Conservation (phyloP, 2,888 invertebrate genomes). For the Beris morrisii region DNA sequence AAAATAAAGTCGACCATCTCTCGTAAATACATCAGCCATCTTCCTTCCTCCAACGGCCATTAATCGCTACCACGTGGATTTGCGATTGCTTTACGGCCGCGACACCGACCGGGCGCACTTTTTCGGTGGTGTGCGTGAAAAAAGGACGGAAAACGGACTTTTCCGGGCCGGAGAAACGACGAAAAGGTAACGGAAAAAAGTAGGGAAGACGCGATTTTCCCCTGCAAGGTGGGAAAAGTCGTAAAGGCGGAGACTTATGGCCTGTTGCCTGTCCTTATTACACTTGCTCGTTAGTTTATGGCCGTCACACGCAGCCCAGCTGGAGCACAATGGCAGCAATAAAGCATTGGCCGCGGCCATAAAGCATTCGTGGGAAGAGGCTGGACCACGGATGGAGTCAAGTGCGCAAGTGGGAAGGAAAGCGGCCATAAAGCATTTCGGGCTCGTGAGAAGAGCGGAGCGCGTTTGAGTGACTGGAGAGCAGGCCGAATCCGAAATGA, state of each 20-base stretch:
- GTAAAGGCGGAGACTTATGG: conserved; percentile 50
- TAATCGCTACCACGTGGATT: conserved; percentile 14
- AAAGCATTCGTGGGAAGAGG: conserved; percentile 52
- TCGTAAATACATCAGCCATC: too few species aligned
- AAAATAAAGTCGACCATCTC: conserved; percentile 37
- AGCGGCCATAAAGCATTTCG: conserved; percentile 36
- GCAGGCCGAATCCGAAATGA: conserved; percentile 26
- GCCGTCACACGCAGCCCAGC: conserved; percentile 28
- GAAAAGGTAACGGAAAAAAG: conserved; percentile 10
- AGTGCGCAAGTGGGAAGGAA: conserved; percentile 39
- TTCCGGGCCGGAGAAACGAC: background rate
- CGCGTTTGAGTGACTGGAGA: conserved; percentile 18
- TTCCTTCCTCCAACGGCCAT: background rate
- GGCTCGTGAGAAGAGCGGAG: conserved; percentile 30
- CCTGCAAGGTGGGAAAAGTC: conserved; percentile 35
- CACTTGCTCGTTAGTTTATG: conserved; percentile 35
- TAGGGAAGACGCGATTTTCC: conserved; percentile 21
- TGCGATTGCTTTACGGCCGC: conserved; percentile 13
- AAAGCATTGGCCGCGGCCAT: conserved; percentile 56
- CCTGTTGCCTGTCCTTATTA: conserved; percentile 40
- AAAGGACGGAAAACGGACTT: conserved; percentile 3
- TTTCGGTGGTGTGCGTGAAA: background rate
- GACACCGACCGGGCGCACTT: background rate
- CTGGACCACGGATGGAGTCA: conserved; percentile 42
- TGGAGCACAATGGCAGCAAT: conserved; percentile 44